phyloP scores from a whole-genome alignment of 2,113 vertebrate genomes.

The Elgaria multicarinata region DNA sequence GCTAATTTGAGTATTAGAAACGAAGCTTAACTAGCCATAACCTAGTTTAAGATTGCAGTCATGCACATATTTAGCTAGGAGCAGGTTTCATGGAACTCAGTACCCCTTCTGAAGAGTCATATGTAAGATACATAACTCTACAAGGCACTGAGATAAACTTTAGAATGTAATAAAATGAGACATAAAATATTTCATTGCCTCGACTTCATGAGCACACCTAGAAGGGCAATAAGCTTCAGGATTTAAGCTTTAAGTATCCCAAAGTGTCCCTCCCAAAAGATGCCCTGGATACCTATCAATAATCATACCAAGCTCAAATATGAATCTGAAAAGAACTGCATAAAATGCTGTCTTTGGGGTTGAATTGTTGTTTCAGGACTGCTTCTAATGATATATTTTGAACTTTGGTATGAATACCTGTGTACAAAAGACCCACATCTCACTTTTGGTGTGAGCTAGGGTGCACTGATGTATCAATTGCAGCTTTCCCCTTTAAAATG shows the following conservation, averaged over 20 bases:
- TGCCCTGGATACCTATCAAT: slow-evolving; percentile 67
- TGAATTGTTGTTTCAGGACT: not conserved
- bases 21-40: not conserved
- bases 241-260: slow-evolving; percentile 45
- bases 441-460: not conserved
- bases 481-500: not conserved
- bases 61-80: not conserved
- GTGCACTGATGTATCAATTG: not conserved
- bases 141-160: not conserved
- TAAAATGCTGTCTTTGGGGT: not conserved
- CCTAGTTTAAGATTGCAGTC: not conserved
- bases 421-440: not conserved
- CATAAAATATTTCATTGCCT: slow-evolving; percentile 65
- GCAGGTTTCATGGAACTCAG: not conserved
- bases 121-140: not conserved
- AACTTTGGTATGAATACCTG: not conserved
- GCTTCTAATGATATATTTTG: not conserved
- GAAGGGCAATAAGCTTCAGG: slow-evolving; percentile 46
- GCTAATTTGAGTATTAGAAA: not conserved
- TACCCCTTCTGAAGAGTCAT: not conserved
- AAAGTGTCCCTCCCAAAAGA: slow-evolving; percentile 11
- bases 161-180: slow-evolving; percentile 37
- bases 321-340: not conserved
- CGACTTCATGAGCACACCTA: slow-evolving; percentile 59
- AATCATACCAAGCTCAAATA: slow-evolving; percentile 49